Evolutionary conservation across 2,888 invertebrate species (phyloP).

Genomic region (Leuctra nigra): DNA sequence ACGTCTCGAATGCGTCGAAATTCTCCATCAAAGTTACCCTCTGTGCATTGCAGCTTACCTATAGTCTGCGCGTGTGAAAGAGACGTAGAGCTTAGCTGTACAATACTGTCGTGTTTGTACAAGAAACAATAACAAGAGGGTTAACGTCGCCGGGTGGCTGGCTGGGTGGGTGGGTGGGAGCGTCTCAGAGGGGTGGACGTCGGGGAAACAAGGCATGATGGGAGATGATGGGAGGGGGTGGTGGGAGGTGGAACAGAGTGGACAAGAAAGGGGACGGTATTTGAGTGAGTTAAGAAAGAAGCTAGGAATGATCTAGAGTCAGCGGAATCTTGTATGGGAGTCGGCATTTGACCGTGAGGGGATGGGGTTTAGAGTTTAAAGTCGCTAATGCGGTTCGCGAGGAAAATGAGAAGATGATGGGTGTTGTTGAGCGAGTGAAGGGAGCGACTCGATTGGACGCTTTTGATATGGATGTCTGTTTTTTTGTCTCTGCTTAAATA

Average conservation of each 20-base stretch:
- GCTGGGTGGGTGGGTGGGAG: not conserved
- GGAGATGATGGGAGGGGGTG: slow-evolving; percentile 7
- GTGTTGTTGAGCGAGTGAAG: no score
- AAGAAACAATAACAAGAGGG: slow-evolving; percentile 26
- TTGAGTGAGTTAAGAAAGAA: slow-evolving; percentile 15
- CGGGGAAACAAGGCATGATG: slow-evolving; percentile 8
- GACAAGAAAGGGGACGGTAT: slow-evolving; percentile 19
- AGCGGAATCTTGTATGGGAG: not conserved
- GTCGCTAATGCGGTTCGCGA: not conserved
- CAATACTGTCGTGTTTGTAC: slow-evolving; percentile 21
- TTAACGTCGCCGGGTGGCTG: slow-evolving; percentile 17
- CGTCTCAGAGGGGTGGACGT: slow-evolving; percentile 3
- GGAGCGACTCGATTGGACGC: no score
- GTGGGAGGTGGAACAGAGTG: slow-evolving; percentile 16
- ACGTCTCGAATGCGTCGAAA: not conserved
- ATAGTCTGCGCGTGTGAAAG: not conserved
- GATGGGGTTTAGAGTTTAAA: not conserved
- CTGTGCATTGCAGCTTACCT: not conserved
- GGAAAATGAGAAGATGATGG: no score
- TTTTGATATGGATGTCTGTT: no score
- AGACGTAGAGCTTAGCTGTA: not conserved
- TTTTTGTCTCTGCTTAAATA: no score
- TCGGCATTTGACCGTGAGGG: not conserved
- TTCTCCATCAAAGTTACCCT: not conserved
- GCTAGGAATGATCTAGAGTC: no score